These are phyloP conservation scores for Sebastes hubbsi DNA, from an alignment of 2,797 vertebrate genomes.

Conservation along the genomic window DNA sequence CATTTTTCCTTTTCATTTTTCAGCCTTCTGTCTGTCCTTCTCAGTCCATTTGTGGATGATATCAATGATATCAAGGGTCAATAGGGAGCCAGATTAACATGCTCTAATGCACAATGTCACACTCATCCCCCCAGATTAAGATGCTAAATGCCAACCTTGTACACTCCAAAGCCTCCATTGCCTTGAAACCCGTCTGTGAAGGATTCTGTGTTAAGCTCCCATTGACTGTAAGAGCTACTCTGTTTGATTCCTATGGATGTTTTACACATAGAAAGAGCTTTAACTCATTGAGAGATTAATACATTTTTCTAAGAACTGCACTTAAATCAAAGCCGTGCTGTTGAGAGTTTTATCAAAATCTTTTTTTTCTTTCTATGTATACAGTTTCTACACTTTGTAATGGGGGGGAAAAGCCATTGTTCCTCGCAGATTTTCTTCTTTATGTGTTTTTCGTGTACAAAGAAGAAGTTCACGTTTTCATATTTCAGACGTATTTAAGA, in stretches of 20 bases:
- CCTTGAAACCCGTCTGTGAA: conserved; percentile 63
- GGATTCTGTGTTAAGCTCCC: conserved; percentile 64
- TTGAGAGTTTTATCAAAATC: conserved; percentile 22
- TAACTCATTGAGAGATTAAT: conserved; percentile 68
- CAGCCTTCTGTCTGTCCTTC: conserved; percentile 33
- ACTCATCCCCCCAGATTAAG: conserved; percentile 76
- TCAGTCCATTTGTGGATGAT: conserved; percentile 66
- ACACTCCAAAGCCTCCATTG: conserved; percentile 64
- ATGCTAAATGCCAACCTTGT: conserved; percentile 73
- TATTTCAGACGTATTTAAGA: not conserved
- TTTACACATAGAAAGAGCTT: conserved; percentile 61
- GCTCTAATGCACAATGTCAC: conserved; percentile 79
- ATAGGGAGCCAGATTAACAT: conserved; percentile 72
- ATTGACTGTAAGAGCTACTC: conserved; percentile 63
- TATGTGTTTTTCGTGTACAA: not conserved
- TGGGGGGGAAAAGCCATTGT: not conserved
- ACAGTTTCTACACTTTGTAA: not conserved
- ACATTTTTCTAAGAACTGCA: conserved; percentile 55
- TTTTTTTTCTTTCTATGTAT: conserved; percentile 9
- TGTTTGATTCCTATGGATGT: conserved; percentile 53
- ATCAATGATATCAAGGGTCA: conserved; percentile 78
- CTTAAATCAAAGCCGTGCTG: conserved; percentile 47
- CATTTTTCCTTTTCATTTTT: conserved; percentile 39
- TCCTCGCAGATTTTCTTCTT: not conserved
- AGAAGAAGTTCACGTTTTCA: not conserved